A percentile compares a stretch with the other conserved stretches of the same genome.
Conservation (phyloP, 2,888 invertebrate genomes). For the Ditula angustiorana region DNA sequence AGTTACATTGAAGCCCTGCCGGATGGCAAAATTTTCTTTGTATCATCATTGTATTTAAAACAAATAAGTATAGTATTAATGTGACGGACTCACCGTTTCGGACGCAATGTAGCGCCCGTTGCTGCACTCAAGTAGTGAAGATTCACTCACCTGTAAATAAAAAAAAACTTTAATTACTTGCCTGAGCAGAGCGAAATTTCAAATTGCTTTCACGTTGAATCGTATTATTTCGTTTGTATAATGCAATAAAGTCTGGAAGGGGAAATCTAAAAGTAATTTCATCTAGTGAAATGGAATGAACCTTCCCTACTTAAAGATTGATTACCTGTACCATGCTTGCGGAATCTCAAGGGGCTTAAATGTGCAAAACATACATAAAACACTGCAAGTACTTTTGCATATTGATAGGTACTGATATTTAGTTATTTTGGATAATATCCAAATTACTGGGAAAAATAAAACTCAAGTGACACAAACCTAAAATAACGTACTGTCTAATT, state of each 20-base stretch:
- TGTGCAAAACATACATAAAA: conserved; percentile 24
- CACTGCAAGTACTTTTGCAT: conserved; percentile 13
- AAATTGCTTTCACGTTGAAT: conserved; percentile 19
- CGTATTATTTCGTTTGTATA: conserved; percentile 33
- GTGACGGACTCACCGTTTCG: conserved; percentile 77
- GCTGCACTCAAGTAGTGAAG: conserved; percentile 85
- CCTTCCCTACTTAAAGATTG: conserved; percentile 37
- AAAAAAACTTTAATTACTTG: conserved; percentile 50
- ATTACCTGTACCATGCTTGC: conserved; percentile 20
- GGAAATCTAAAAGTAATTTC: conserved; percentile 35
- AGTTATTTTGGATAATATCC: neutral
- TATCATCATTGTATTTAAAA: neutral
- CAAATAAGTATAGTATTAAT: conserved; percentile 32
- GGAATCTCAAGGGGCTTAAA: conserved; percentile 18
- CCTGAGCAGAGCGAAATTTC: conserved; percentile 18
- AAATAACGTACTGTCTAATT: too few species aligned
- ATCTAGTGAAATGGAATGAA: conserved; percentile 34
- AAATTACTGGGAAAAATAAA: too few species aligned
- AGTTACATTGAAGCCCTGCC: too few species aligned
- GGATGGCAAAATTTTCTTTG: too few species aligned
- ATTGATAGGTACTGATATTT: neutral
- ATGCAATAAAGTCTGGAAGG: conserved; percentile 21
- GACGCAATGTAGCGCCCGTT: conserved; percentile 84
- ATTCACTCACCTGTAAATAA: conserved; percentile 82
- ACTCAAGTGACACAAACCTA: too few species aligned